These are phyloP conservation scores for Calliopsis andreniformis DNA, from an alignment of 1,140 invertebrate genomes.

Conservation along the genomic window DNA sequence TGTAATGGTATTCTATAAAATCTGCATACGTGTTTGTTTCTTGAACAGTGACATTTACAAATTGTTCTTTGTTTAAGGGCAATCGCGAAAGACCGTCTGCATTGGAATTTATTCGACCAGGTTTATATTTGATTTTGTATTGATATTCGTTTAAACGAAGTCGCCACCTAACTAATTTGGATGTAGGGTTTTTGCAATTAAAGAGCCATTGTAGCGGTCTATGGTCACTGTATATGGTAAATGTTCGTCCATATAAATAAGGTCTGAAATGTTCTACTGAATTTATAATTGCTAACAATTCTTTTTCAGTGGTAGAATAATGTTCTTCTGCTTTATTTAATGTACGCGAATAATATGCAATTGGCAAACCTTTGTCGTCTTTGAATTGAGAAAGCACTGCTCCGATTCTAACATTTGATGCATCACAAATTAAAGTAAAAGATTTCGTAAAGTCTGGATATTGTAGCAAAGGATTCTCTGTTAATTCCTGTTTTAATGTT, in stretches of 20 bases:
- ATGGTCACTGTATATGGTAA: too few relatives aligned
- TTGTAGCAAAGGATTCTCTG: not conserved
- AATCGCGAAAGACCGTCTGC: too few relatives aligned
- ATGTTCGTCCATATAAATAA: too few relatives aligned
- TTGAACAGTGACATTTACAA: not conserved
- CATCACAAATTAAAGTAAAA: constrained; percentile 16
- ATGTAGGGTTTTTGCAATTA: not conserved
- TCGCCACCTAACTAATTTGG: not conserved
- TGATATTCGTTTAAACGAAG: not conserved
- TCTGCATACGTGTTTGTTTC: not conserved
- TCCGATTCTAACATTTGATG: too few relatives aligned
- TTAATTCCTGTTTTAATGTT: not conserved
- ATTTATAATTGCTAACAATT: too few relatives aligned
- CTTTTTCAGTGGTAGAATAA: not conserved
- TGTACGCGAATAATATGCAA: too few relatives aligned
- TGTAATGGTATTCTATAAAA: constrained; percentile 23
- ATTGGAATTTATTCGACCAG: not conserved
- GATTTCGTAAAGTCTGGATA: not conserved
- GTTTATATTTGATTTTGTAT: not conserved
- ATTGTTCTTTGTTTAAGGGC: too few relatives aligned
- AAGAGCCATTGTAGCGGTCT: too few relatives aligned
- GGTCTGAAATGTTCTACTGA: too few relatives aligned
- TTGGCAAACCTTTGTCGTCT: constrained; percentile 44
- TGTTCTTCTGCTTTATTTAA: not conserved
- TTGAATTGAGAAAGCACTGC: constrained; percentile 36